Base-by-base conservation (phyloP, 2,113 vertebrate genomes). In the Agelaius phoeniceus region DNA sequence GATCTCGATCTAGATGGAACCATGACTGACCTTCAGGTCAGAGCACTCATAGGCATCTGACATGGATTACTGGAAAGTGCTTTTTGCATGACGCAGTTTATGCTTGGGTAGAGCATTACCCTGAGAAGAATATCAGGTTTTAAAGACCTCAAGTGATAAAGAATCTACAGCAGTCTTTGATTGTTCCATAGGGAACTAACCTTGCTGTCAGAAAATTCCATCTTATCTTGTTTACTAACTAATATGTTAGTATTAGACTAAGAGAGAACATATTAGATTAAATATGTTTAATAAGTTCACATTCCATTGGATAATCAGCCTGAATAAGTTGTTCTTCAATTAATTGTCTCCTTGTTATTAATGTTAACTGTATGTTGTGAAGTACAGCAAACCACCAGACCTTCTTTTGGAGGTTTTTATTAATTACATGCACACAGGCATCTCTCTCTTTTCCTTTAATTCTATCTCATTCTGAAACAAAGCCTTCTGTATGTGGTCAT, bases 401-500 rank as follows among this genome's bases (percentile, higher is more conserved):
- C 17, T 77, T 66, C 48, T 92, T 91, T 63, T 51, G 57, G 39
- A 35, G 71, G 39, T 91, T 95, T 96, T 62, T 61, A 62, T 54
- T 82, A 89, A 90, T 84, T 71, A 92, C 6, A 26, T 49, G 7
- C 11, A 30, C 31, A 3, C 35, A 80, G 20, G 11, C 15, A 68
- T 30, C 23, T 76, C 21, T 90, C 52, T 51, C 58, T 89, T 97
- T 94, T 87, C 65, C 24, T 71, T 93, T 88, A 71, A 75, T 87
- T 93, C 55, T 13, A 26, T 84, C 37, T 82, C 39, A 48, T 31
- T 11, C 46, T 92, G 89, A 96, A 96, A 90, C 44, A 94, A 82
- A 95, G 74, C 62, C 69, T 93, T 61, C 79, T 90, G 28, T 41
- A 52, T 92, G 88, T 92, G 68, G 78, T 94, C 68, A 58, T 92